Percentiles rank a stretch among this genome's conserved stretches.
Conservation (phyloP, 2,797 vertebrate genomes). For the Semaprochilodus insignis region DNA sequence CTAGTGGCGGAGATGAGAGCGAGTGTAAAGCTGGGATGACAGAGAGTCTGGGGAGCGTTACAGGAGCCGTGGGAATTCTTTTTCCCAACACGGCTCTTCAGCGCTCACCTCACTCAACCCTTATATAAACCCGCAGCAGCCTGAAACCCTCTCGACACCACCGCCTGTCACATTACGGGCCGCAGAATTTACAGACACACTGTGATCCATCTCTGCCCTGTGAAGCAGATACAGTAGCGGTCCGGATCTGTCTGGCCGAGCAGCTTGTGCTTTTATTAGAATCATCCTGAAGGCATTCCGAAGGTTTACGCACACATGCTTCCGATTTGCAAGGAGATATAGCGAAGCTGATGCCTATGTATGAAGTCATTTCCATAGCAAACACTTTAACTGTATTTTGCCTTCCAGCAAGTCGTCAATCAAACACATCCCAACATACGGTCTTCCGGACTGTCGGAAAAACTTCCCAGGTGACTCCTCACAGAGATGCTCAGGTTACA, state of each 20-base stretch:
- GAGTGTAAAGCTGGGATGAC: slow-evolving; percentile 22
- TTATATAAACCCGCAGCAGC: slow-evolving; percentile 15
- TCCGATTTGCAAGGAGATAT: neutral
- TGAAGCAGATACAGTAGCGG: no score
- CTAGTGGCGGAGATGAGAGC: slow-evolving; percentile 4
- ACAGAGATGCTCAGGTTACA: no score
- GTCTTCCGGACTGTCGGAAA: no score
- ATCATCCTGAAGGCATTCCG: neutral
- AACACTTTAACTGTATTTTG: no score
- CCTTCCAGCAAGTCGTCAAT: no score
- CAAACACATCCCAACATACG: no score
- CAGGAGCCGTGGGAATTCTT: slow-evolving; percentile 19
- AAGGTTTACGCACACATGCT: neutral
- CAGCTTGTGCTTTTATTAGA: neutral
- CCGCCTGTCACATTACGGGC: neutral
- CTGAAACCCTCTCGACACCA: neutral
- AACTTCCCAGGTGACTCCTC: no score
- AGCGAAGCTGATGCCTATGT: neutral
- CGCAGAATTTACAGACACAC: neutral
- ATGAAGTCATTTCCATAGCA: no score
- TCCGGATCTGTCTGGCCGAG: neutral
- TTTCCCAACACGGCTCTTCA: slow-evolving; percentile 1
- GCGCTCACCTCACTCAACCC: slow-evolving; percentile 2
- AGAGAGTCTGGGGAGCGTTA: slow-evolving; percentile 13
- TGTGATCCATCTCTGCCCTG: no score